Conservation (phyloP, 1,140 invertebrate genomes). For the Holotrichia oblita region DNA sequence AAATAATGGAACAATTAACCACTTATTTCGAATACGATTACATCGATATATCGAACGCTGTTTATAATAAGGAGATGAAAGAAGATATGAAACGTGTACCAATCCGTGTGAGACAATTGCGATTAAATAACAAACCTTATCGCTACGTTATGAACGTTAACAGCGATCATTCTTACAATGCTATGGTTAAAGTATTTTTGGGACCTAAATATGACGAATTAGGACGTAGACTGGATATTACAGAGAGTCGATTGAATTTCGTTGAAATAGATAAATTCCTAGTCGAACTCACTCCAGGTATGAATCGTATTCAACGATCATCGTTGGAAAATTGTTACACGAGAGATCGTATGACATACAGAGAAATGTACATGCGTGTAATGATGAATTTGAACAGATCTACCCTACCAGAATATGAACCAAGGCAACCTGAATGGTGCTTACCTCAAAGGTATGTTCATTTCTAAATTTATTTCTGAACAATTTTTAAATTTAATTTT, state of each 20-base stretch:
- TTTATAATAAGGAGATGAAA: conserved; percentile 58
- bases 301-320: conserved; percentile 72
- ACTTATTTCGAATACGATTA: conserved; percentile 79
- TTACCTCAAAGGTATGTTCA: conserved; percentile 59
- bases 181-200: conserved; percentile 71
- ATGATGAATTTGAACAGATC: conserved; percentile 65
- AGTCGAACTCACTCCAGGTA: conserved; percentile 66
- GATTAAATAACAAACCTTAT: conserved; percentile 72
- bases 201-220: conserved; percentile 74
- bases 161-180: conserved; percentile 66
- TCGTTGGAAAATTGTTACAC: conserved; percentile 73
- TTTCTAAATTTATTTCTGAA: conserved; percentile 24
- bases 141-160: conserved; percentile 68
- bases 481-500: conserved; percentile 16
- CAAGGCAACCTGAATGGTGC: conserved; percentile 45
- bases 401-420: conserved; percentile 57
- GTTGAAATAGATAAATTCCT: conserved; percentile 67
- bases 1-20: conserved; percentile 68
- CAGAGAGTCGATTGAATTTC: conserved; percentile 68
- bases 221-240: conserved; percentile 62
- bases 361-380: conserved; percentile 68
- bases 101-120: conserved; percentile 62
- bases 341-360: conserved; percentile 71
- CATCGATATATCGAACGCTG: conserved; percentile 72
- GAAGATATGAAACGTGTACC: conserved; percentile 51